These are phyloP conservation scores for Anthoptus insignis DNA, from an alignment of 2,888 invertebrate genomes.

Conservation along the genomic window DNA sequence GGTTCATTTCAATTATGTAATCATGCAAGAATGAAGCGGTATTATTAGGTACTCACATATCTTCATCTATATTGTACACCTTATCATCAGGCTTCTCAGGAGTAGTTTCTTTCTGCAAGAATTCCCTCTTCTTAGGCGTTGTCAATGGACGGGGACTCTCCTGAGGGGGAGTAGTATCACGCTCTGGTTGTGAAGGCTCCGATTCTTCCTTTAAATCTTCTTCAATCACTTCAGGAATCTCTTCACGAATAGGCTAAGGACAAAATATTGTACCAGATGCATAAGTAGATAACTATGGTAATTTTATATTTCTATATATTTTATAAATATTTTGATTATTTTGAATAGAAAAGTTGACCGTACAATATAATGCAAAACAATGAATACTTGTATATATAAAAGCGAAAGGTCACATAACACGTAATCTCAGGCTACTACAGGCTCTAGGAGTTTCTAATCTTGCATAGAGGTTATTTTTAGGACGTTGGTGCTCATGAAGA, in stretches of 20 bases:
- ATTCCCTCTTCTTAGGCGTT: constrained; percentile 7
- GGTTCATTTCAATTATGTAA: no score
- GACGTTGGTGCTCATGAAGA: no score
- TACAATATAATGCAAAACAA: no score
- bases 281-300: no score
- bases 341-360: background rate
- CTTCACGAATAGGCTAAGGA: constrained; percentile 59
- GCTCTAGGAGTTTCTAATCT: no score
- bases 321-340: no score
- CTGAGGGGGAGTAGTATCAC: constrained; percentile 22
- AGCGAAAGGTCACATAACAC: no score
- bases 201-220: constrained; percentile 58
- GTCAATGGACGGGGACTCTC: constrained; percentile 31
- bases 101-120: constrained; percentile 20
- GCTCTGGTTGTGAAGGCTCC: constrained; percentile 21
- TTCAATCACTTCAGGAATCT: constrained; percentile 65
- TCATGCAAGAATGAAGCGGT: no score
- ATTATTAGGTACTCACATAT: constrained; percentile 57
- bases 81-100: constrained; percentile 43
- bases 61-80: constrained; percentile 57
- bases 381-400: no score
- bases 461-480: no score
- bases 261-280: background rate
- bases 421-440: no score
- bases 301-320: no score